Percentiles rank a stretch among this genome's conserved stretches.
These are phyloP conservation scores for Acrossocheilus wenchowensis DNA, from an alignment of 2,797 vertebrate species.

Conservation along the genomic window DNA sequence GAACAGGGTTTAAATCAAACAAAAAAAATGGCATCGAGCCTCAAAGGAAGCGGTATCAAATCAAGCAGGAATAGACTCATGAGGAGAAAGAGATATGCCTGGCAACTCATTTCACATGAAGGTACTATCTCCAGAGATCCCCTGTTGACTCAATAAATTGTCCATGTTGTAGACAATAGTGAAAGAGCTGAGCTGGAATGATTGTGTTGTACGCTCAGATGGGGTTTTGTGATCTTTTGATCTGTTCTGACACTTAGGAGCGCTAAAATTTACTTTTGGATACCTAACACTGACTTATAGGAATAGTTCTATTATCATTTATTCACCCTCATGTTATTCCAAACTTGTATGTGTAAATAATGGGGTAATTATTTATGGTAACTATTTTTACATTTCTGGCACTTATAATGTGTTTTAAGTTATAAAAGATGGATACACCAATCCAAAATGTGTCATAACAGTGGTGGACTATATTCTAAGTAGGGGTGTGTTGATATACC, in stretches of 20 bases:
- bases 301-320: background rate
- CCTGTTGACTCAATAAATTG: constrained; percentile 37
- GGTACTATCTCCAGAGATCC: constrained; percentile 21
- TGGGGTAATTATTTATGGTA: background rate
- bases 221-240: background rate
- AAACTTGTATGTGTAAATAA: background rate
- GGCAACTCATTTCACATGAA: constrained; percentile 15
- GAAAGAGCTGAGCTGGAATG: constrained; percentile 13
- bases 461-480: too few relatives aligned
- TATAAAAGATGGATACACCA: background rate
- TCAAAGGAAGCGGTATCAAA: background rate
- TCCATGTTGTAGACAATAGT: constrained; percentile 9
- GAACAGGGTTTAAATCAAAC: constrained; percentile 39
- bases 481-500: too few relatives aligned
- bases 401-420: background rate
- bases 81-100: constrained; percentile 10
- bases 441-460: background rate
- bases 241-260: background rate
- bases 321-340: background rate
- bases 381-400: background rate
- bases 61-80: background rate
- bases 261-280: background rate
- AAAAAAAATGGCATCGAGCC: constrained; percentile 1
- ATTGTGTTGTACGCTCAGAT: background rate
- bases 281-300: background rate